A percentile compares a stretch with the other conserved stretches of the same genome.
Conservation (phyloP, 2,888 invertebrate species). For the Plebejus argus region DNA sequence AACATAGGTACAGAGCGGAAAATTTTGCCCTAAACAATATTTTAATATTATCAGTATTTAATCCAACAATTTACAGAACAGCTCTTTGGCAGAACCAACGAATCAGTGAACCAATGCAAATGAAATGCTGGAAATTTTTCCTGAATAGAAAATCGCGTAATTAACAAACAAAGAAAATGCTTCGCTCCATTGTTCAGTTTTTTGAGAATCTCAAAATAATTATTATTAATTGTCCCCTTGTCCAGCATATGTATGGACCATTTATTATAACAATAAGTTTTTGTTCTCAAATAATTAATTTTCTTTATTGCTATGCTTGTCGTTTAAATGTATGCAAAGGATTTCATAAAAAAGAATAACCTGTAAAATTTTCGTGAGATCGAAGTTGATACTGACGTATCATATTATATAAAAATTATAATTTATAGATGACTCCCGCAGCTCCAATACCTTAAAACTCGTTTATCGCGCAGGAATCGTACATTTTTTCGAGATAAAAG, state of each 20-base stretch:
- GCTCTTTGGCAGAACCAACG: too few species aligned
- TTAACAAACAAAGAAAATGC: conserved; percentile 15
- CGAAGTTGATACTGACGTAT: too few species aligned
- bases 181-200: conserved; percentile 7
- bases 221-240: neutral
- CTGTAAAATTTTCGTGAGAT: too few species aligned
- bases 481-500: too few species aligned
- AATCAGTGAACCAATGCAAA: neutral
- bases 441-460: too few species aligned
- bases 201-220: conserved; percentile 8
- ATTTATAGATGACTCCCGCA: too few species aligned
- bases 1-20: too few species aligned
- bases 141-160: neutral
- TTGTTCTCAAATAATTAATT: conserved; percentile 9
- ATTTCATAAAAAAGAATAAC: neutral
- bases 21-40: too few species aligned
- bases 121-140: neutral
- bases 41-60: too few species aligned
- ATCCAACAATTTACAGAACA: too few species aligned
- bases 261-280: conserved; percentile 6
- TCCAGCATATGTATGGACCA: neutral
- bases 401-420: too few species aligned
- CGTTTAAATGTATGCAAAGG: neutral
- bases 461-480: too few species aligned
- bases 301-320: neutral